Base-by-base conservation (phyloP, 1,140 invertebrate species). In the Microplitis demolitor region DNA sequence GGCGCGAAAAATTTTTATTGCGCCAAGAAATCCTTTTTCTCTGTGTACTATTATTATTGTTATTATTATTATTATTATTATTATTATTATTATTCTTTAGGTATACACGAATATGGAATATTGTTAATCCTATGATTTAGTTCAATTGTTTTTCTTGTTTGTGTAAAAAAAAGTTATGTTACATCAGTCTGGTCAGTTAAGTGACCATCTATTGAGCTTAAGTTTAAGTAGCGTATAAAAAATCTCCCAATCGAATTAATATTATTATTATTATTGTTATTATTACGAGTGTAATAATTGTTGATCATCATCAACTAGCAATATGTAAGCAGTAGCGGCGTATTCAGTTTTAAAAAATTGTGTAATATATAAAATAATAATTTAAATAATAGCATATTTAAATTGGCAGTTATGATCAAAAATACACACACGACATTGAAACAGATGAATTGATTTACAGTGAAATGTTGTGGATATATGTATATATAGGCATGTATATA, bases 181-280 rank as follows among this genome's bases (percentile, higher is more conserved):
- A 84, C 83, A 85, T 85, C 83, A 85, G 84, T 85, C 84, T 80
- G 83, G 81, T 80, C 80, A 78, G 66, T 58, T 60, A 35, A 67
- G 66, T 82, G 80, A 80, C 81, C 76, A 79, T 80, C 79, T 79
- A 76, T 63, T 62, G 37, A 54, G 35, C 24, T 58, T 37, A 37
- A 16, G 5, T 9, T 53, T 50, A 64, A 64, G 11, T 45, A 64
- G n/a, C 39, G 14, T 50, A 39, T 9, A 50, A 14, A 13, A 35
- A 8, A 9, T 45, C 9, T 64, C 9, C 2, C 37, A 14, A 14
- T 24, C 11, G 11, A 45, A 9, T 45, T 9, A 45, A 45, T 45
- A 9, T 9, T 45, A 45, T 45, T 24, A 45, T 45, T 24, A 24
- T 24, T 24, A 24, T 24, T 24, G 24, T 24, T 24, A 24, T 24